Evolutionary conservation across 2,888 invertebrate species (phyloP), one percentile per base, ranked within the genome.

Genomic region (Hirtodrosophila cameraria): DNA sequence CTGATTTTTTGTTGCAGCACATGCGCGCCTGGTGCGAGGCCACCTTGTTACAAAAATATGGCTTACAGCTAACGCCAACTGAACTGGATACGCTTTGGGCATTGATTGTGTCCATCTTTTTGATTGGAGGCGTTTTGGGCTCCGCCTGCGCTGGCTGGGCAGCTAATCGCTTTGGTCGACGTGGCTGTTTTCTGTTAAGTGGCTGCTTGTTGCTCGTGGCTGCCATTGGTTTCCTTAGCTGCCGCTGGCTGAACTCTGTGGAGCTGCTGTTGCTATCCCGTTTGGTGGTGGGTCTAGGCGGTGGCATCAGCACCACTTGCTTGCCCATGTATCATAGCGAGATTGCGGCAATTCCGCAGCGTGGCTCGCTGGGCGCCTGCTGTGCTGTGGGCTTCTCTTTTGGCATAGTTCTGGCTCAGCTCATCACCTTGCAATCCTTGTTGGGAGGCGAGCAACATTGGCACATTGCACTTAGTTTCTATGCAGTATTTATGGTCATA

Each of bases 301-400:
- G 93, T 83, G 96, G 97, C 67, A 91, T 98, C 33, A 94, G 95
- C 66, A 97, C 97, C 18, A 94, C 95, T 65, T 93, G 96, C 59
- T 93, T 97, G 71, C 97, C 98, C 0, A 95, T 97, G 95, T 98
- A 98, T 90, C 92, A 98, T 83, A 94, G 95, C 1, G 98, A 98
- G 91, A 91, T 97, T 65, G 94, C 97, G 0, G 97, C 98, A 0
- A 75, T 94, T 2, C 91, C 92, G 9, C 91, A 97, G 33, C 93
- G 96, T 13, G 98, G 97, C 8, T 93, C 96, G 1, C 92, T 96
- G 88, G 97, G 97, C 2, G 96, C 95, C 1, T 80, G 88, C 52
- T 67, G 94, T 96, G 77, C 96, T 94, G 82, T 90, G 11, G 90
- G 90, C 42, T 75, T 90, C 7, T 89, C 89, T 3, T 83, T 81